Base-by-base conservation (phyloP, 2,888 invertebrate genomes). In the Agriopis leucophaearia region DNA sequence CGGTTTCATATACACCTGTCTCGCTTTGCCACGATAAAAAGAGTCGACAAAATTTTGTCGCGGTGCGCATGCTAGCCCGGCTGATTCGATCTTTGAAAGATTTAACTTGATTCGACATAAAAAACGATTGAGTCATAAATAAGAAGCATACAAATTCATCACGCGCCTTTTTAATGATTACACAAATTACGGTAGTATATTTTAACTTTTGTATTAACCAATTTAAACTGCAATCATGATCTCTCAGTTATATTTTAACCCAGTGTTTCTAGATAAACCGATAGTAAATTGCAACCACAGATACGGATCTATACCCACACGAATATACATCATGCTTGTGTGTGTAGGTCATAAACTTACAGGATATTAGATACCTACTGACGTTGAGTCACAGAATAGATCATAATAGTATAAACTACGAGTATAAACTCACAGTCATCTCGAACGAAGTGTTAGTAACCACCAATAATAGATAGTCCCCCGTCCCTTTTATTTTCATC, bases 221-320 rank as follows among this genome's bases (percentile, higher is more conserved):
- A 15, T 8, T n/a, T 16, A 16, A 48, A 27, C 48, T 48, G 18
- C 59, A 47, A 5, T 48, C 38, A 45, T 54, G 45, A 54, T 61
- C 60, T 61, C 61, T 2, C n/a, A 51, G 51, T 35, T 51, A 45
- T 54, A 54, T 45, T 57, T 45, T 66, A 55, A 60, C 48, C 50
- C 10, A 16, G 47, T 13, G 48, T 40, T 52, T 47, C 36, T 47
- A 44, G 48, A 50, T 36, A 55, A 55, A 42, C 27, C 3, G 15
- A 51, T 40, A 50, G 51, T 50, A 45, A 56, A 69, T 65, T 73
- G 50, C 64, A 64, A 63, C 64, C 71, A 63, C 71, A 13, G 64
- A 35, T 71, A 44, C 38, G 36, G 13, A 62, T 54, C 54, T 54
- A 62, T 27, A 44, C 64, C 13, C 50, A 44, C 52, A 52, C 36